Evolutionary conservation across 2,888 invertebrate genomes (phyloP).

Genomic region (Pheosia gnoma): DNA sequence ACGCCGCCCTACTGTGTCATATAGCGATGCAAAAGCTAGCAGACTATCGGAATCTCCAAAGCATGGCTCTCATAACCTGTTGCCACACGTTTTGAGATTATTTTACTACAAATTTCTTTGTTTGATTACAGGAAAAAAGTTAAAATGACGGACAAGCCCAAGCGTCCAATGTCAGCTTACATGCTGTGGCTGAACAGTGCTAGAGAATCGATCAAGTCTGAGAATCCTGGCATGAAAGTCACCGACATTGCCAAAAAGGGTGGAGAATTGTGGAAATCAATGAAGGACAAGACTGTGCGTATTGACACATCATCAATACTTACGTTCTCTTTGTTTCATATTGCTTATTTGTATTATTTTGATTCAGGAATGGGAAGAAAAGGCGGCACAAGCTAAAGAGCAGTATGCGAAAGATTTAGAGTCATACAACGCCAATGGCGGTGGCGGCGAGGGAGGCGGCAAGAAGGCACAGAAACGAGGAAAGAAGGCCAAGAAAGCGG

Average conservation of each 20-base stretch:
- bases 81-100: conserved; percentile 44
- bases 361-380: conserved; percentile 94
- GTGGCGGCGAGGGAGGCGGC: conserved; percentile 78
- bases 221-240: conserved; percentile 95
- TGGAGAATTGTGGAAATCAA: conserved; percentile 96
- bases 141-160: conserved; percentile 95
- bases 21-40: conserved; percentile 57
- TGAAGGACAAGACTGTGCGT: conserved; percentile 93
- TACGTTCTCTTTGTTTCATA: conserved; percentile 10
- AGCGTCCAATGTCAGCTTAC: conserved; percentile 96
- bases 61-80: conserved; percentile 64
- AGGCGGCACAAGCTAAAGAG: conserved; percentile 94
- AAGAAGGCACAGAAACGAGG: conserved; percentile 85
- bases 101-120: conserved; percentile 42
- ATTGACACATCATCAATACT: conserved; percentile 18
- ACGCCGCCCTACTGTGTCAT: conserved; percentile 70
- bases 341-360: conserved; percentile 14
- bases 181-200: conserved; percentile 97
- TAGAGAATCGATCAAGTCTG: conserved; percentile 93
- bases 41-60: conserved; percentile 42
- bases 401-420: conserved; percentile 95
- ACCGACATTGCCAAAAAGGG: conserved; percentile 97
- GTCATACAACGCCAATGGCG: conserved; percentile 93
- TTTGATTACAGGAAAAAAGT: conserved; percentile 77
- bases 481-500: conserved; percentile 79